Evolutionary conservation across 2,888 invertebrate species (phyloP).

Genomic region (Synergus gifuensis): DNA sequence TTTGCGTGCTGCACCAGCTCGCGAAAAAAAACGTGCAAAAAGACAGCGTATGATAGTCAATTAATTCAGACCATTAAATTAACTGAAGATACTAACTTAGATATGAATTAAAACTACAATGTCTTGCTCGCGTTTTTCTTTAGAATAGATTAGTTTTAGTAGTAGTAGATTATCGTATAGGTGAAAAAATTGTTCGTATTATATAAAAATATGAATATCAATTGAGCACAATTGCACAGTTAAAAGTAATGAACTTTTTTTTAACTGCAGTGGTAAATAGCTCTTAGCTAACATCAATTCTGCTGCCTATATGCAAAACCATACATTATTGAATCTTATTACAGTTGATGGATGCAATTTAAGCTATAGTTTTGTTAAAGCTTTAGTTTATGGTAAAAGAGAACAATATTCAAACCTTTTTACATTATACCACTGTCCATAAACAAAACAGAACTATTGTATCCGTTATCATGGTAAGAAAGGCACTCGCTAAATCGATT

Average conservation of each 20-base stretch:
- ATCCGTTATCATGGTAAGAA: not conserved
- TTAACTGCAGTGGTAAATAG: conserved; percentile 13
- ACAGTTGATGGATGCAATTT: conserved; percentile 26
- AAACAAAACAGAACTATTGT: conserved; percentile 26
- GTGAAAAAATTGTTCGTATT: too few relatives aligned
- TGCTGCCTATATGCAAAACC: conserved; percentile 21
- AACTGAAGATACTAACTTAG: not conserved
- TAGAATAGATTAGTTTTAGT: not conserved
- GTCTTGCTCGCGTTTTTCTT: not conserved
- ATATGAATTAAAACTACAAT: not conserved
- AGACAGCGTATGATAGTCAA: not conserved
- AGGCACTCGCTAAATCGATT: not conserved
- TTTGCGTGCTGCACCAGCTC: conserved; percentile 28
- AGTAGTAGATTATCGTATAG: too few relatives aligned
- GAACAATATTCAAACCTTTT: conserved; percentile 25
- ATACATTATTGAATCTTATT: conserved; percentile 22
- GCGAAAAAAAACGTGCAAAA: not conserved
- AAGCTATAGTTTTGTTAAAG: conserved; percentile 19
- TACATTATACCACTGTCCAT: conserved; percentile 20
- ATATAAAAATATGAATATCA: too few relatives aligned
- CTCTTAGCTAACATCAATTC: conserved; percentile 8
- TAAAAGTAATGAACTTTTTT: conserved; percentile 5
- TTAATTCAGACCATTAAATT: conserved; percentile 23
- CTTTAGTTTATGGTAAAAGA: conserved; percentile 22
- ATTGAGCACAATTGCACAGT: not conserved